Conservation (phyloP, 1,140 invertebrate genomes). For the Lucilia sericata region DNA sequence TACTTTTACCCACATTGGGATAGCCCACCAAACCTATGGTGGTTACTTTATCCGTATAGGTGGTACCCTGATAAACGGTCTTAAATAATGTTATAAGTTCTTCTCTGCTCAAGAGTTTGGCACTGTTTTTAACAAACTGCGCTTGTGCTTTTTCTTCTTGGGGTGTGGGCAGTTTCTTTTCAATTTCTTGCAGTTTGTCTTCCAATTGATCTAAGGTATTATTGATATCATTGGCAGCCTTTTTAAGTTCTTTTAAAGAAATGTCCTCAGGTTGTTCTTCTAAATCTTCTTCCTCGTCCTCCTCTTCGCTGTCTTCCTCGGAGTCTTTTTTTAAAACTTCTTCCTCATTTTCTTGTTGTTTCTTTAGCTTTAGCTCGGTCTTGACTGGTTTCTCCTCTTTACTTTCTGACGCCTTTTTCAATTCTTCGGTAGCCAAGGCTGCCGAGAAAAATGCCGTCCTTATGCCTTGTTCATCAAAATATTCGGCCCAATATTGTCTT, state of each 20-base stretch:
- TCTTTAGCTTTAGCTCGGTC: constrained; percentile 48
- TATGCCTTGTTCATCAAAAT: constrained; percentile 81
- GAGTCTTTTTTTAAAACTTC: constrained; percentile 66
- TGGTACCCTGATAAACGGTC: constrained; percentile 72
- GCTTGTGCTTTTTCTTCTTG: not conserved
- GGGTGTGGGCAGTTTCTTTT: constrained; percentile 56
- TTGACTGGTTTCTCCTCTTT: constrained; percentile 54
- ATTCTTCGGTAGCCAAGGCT: constrained; percentile 71
- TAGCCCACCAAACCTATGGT: constrained; percentile 97
- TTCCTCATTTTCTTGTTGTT: constrained; percentile 55
- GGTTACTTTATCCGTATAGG: constrained; percentile 72
- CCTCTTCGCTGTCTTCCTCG: constrained; percentile 51
- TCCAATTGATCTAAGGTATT: constrained; percentile 70
- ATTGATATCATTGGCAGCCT: constrained; percentile 69
- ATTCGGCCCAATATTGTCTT: constrained; percentile 86
- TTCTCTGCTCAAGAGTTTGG: constrained; percentile 72
- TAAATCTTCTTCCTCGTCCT: constrained; percentile 52
- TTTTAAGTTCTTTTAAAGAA: constrained; percentile 44
- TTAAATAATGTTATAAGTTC: constrained; percentile 78
- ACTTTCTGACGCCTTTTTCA: constrained; percentile 67
- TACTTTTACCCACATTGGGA: constrained; percentile 99
- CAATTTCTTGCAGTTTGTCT: constrained; percentile 69
- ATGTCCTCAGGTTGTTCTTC: constrained; percentile 50
- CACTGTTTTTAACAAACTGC: constrained; percentile 65
- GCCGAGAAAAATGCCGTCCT: constrained; percentile 89